Conservation (phyloP, 1,140 invertebrate species). For the Aricia agestis region DNA sequence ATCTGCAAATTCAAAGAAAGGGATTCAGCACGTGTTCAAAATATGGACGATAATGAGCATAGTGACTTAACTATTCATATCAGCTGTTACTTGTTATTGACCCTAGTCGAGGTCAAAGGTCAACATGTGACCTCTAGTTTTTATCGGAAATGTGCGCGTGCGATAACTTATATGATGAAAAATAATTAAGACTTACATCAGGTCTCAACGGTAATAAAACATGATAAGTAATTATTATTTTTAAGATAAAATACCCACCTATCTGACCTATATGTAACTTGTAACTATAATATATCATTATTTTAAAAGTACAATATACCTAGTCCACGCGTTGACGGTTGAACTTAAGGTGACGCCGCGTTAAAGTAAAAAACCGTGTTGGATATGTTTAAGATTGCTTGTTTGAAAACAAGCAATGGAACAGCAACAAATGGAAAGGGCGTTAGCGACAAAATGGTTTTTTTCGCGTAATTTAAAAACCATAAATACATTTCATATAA, state of each 20-base stretch:
- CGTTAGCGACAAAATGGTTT: too few species aligned
- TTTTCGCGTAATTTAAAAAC: too few species aligned
- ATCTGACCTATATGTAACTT: too few species aligned
- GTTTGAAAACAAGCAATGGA: too few species aligned
- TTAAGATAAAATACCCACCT: neutral
- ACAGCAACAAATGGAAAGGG: too few species aligned
- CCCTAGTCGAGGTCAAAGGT: neutral
- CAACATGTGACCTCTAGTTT: neutral
- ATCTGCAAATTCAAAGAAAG: neutral
- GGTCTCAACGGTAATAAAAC: neutral
- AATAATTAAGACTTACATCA: constrained; percentile 7
- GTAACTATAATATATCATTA: too few species aligned
- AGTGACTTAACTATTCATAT: neutral
- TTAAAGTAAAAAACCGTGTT: too few species aligned
- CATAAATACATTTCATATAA: too few species aligned
- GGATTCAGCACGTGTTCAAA: neutral
- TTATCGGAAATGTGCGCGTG: neutral
- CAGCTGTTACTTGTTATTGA: neutral
- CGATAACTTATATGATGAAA: constrained; percentile 1
- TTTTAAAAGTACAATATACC: too few species aligned
- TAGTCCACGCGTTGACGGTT: too few species aligned
- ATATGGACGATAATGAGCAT: constrained; percentile 3
- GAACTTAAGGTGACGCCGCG: too few species aligned
- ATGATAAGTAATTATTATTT: neutral
- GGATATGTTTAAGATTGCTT: too few species aligned